These are phyloP conservation scores for Podarcis lilfordi DNA, from an alignment of 2,797 vertebrate species.

Conservation along the genomic window DNA sequence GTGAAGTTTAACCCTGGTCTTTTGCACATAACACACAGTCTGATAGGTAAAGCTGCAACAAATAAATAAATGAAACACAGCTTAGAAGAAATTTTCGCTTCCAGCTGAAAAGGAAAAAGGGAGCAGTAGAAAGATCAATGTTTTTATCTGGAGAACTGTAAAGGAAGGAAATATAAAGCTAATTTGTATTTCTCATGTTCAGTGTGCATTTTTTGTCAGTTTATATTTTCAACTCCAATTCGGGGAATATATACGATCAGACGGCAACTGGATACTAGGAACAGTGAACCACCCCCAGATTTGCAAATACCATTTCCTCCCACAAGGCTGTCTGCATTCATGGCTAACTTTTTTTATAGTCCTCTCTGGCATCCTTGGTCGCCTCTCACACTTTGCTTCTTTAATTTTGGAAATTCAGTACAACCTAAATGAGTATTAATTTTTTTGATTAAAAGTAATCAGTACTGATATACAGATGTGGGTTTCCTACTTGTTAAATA, in stretches of 20 bases:
- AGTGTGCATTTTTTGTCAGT: not conserved
- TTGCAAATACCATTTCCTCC: not conserved
- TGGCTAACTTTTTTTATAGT: not conserved
- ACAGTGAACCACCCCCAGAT: not conserved
- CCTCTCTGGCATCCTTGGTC: constrained; percentile 4
- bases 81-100: not conserved
- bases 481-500: constrained; percentile 6
- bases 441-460: constrained; percentile 46
- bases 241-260: not conserved
- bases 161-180: constrained; percentile 12
- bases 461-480: constrained; percentile 9
- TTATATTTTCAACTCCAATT: not conserved
- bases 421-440: constrained; percentile 34
- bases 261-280: not conserved
- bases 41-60: constrained; percentile 7
- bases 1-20: not conserved
- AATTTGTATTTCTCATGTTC: not conserved
- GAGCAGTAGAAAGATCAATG: not conserved
- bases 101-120: not conserved
- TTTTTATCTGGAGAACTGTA: not conserved
- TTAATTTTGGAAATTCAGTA: constrained; percentile 29
- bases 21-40: constrained; percentile 20
- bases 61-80: not conserved
- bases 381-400: not conserved
- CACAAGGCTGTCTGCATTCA: not conserved